Evolutionary conservation across 2,797 vertebrate species (phyloP).

Genomic region (Setipinna tenuifilis): DNA sequence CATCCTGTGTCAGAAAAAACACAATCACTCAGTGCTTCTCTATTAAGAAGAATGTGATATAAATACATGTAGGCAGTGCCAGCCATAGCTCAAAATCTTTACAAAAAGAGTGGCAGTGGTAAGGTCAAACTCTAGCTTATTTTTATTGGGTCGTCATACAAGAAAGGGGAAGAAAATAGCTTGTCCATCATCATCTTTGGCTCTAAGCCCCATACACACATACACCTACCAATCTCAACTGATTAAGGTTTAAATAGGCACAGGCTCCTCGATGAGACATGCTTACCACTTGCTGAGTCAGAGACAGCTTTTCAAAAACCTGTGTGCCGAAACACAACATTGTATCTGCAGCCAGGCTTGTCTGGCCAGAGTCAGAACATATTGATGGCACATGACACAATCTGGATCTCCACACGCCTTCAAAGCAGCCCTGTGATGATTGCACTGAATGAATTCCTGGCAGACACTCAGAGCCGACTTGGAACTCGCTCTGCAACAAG

Average conservation of each 20-base stretch:
- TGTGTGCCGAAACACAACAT: background rate
- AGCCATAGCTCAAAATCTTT: background rate
- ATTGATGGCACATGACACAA: background rate
- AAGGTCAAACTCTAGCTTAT: background rate
- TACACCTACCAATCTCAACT: background rate
- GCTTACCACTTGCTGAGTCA: background rate
- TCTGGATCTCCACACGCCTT: background rate
- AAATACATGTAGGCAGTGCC: background rate
- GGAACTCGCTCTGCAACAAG: conserved; percentile 23
- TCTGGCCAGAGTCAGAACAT: background rate
- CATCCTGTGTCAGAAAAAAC: background rate
- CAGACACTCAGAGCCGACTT: conserved; percentile 24
- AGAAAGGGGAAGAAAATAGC: background rate
- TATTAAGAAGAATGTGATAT: background rate
- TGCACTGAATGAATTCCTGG: conserved; percentile 27
- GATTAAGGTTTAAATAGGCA: background rate
- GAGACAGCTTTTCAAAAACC: background rate
- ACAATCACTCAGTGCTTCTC: background rate
- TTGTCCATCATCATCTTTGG: background rate
- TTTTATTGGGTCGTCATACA: background rate
- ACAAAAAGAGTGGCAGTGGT: background rate
- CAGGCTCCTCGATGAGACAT: background rate
- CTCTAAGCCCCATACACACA: background rate
- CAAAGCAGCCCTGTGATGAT: conserved; percentile 8
- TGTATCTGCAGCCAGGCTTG: background rate